Evolutionary conservation across 2,113 vertebrate genomes (phyloP).

Genomic region (Budorcas taxicolor): DNA sequence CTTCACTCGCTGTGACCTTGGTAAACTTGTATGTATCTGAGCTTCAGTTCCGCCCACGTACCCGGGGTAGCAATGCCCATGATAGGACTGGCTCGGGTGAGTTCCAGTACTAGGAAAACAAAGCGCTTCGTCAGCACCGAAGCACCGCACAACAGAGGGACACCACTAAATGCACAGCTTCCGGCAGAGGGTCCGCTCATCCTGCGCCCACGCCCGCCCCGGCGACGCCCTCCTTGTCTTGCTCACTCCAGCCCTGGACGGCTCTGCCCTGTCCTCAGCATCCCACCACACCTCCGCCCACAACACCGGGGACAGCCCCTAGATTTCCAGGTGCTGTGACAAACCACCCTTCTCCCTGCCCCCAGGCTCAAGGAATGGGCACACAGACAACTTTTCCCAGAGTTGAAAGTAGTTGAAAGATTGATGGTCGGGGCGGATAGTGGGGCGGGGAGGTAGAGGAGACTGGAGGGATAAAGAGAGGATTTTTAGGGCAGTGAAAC

Average conservation of each 20-base stretch:
- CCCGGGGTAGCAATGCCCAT: rapidly evolving
- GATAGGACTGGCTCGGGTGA: rapidly evolving
- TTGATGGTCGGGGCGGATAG: rapidly evolving
- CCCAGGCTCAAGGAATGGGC: neutral
- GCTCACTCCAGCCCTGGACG: neutral
- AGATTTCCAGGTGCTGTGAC: neutral
- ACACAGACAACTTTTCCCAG: neutral
- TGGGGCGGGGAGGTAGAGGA: neutral
- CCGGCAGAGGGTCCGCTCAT: neutral
- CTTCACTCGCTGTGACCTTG: neutral
- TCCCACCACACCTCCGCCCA: neutral
- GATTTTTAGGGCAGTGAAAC: neutral
- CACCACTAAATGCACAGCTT: neutral
- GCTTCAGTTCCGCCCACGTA: neutral
- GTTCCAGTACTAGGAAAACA: neutral
- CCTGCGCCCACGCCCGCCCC: rapidly evolving
- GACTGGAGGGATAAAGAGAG: neutral
- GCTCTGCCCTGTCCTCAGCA: neutral
- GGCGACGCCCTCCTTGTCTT: rapidly evolving
- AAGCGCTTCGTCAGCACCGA: neutral
- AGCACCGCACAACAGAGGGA: neutral
- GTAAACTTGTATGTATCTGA: neutral
- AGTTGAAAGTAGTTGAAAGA: neutral
- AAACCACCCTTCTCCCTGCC: neutral
- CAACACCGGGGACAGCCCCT: neutral